Conservation (phyloP, 2,797 vertebrate species). For the Rhabdophis nuchalis region DNA sequence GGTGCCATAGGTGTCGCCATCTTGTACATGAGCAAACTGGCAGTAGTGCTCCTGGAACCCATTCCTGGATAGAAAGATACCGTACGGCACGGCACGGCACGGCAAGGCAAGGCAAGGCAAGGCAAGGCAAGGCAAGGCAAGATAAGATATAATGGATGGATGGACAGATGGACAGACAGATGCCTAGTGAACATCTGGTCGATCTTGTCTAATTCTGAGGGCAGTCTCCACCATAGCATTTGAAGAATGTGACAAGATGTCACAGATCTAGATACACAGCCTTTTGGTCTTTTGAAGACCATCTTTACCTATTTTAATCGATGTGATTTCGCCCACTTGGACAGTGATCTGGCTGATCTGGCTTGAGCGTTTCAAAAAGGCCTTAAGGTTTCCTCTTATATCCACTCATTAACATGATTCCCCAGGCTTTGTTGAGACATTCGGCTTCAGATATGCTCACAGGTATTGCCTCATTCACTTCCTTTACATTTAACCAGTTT, state of each 20-base stretch:
- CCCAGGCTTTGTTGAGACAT: neutral
- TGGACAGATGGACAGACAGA: too few species aligned
- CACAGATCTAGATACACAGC: too few species aligned
- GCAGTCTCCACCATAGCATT: neutral
- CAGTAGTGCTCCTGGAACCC: too few species aligned
- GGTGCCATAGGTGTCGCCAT: too few species aligned
- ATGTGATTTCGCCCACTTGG: neutral
- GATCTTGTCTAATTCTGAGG: neutral
- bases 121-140: too few species aligned
- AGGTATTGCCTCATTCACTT: neutral
- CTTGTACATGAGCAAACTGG: too few species aligned
- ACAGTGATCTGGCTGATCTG: neutral
- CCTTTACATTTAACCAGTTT: neutral
- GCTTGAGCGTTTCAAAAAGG: neutral
- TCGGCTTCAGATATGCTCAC: neutral
- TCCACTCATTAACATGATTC: neutral
- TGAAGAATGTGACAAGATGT: too few species aligned
- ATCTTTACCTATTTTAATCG: neutral
- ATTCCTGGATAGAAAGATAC: too few species aligned
- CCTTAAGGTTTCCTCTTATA: neutral
- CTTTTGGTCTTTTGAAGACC: neutral
- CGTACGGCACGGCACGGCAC: too few species aligned
- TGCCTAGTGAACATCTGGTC: neutral
- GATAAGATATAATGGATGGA: too few species aligned
- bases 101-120: too few species aligned